phyloP scores from a whole-genome alignment of 2,797 vertebrate species.

The Enteromius viviparus region DNA sequence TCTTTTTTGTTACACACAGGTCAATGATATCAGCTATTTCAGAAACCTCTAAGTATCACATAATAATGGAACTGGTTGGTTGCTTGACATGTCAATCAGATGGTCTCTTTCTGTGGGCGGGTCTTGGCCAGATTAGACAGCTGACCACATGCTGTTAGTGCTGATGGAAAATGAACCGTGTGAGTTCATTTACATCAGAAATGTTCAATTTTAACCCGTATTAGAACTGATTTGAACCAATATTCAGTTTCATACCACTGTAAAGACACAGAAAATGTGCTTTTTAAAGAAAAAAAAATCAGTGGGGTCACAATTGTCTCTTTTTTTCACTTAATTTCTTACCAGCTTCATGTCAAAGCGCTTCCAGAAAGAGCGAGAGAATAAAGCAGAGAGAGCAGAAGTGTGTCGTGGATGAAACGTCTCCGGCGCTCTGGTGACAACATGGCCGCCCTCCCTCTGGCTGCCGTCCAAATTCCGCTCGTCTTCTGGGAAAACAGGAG shows the following conservation, averaged over 20 bases:
- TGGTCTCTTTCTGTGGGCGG: not conserved
- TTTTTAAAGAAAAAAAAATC: conserved; percentile 64
- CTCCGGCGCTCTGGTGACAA: conserved; percentile 94
- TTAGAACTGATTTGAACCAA: not conserved
- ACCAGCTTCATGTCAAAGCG: conserved; percentile 29
- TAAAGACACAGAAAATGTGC: conserved; percentile 53
- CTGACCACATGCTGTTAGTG: not conserved
- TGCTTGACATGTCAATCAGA: not conserved
- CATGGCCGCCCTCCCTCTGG: conserved; percentile 96
- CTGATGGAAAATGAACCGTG: not conserved
- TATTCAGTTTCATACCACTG: conserved; percentile 37
- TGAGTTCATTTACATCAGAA: not conserved
- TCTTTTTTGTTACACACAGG: not conserved
- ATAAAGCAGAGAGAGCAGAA: conserved; percentile 45
- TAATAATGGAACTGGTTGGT: not conserved
- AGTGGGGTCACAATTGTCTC: not conserved
- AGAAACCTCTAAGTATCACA: too few species aligned
- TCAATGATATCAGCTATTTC: not conserved
- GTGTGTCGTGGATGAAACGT: conserved; percentile 76
- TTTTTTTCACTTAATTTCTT: not conserved
- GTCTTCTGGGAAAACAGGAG: conserved; percentile 99
- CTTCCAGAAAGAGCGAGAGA: conserved; percentile 52
- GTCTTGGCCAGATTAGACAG: not conserved
- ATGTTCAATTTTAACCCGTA: not conserved
- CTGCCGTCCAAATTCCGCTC: conserved; percentile 96